Evolutionary conservation across 2,888 invertebrate species (phyloP).

Genomic region (Capitulum mitella): DNA sequence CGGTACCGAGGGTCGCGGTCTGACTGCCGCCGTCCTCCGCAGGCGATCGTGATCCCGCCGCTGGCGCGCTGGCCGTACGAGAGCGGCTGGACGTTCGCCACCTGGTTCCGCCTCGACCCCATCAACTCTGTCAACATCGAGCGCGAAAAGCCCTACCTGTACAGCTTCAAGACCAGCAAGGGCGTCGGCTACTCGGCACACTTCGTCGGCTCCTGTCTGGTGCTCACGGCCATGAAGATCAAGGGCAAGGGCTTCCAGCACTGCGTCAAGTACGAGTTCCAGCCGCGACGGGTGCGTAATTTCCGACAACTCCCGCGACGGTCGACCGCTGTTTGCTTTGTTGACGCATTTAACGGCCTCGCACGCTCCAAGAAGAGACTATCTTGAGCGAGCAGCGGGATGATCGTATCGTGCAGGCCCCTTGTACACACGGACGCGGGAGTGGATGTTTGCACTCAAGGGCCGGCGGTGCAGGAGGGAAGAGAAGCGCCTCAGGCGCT

Average conservation of each 20-base stretch:
- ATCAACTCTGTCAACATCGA: constrained; percentile 98
- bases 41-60: constrained; percentile 96
- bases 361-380: too few relatives aligned
- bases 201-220: constrained; percentile 97
- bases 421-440: too few relatives aligned
- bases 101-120: constrained; percentile 98
- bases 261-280: constrained; percentile 99
- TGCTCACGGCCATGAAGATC: constrained; percentile 96
- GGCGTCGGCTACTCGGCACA: constrained; percentile 98
- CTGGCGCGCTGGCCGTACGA: constrained; percentile 98
- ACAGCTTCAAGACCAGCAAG: constrained; percentile 98
- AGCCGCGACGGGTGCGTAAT: constrained; percentile 77
- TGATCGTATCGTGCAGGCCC: too few relatives aligned
- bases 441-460: too few relatives aligned
- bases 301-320: too few relatives aligned
- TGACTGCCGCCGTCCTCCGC: constrained; percentile 42
- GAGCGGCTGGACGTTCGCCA: constrained; percentile 98
- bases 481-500: too few relatives aligned
- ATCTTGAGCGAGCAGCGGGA: too few relatives aligned
- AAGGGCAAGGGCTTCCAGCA: constrained; percentile 95
- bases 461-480: too few relatives aligned
- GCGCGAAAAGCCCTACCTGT: constrained; percentile 95
- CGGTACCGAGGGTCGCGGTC: background rate
- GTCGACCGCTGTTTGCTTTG: too few relatives aligned
- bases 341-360: too few relatives aligned